Percentiles rank a stretch among this genome's conserved stretches.
phyloP scores from a whole-genome alignment of 2,888 invertebrate species.

The Parascotia fuliginaria region DNA sequence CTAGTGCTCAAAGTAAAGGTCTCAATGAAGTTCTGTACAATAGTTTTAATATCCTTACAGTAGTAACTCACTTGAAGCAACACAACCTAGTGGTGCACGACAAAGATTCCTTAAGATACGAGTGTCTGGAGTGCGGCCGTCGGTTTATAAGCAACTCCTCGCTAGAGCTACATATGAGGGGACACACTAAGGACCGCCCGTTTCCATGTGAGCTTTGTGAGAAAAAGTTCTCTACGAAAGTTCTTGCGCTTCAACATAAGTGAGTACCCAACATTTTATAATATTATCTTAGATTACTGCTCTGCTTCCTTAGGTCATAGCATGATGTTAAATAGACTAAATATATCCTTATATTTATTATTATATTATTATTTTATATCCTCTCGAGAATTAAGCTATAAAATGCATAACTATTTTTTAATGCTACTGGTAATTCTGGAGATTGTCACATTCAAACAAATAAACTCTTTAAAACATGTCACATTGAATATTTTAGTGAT shows the following conservation, averaged over 20 bases:
- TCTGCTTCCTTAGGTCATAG: too few species aligned
- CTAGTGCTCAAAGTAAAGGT: too few species aligned
- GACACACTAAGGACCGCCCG: constrained; percentile 68
- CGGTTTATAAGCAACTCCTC: constrained; percentile 58
- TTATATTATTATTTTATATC: too few species aligned
- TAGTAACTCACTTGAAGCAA: constrained; percentile 50
- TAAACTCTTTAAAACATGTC: too few species aligned
- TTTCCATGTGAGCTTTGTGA: constrained; percentile 65
- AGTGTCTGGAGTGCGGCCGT: constrained; percentile 63
- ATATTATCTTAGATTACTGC: too few species aligned
- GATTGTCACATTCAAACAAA: too few species aligned
- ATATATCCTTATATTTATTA: too few species aligned
- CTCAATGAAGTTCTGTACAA: not conserved
- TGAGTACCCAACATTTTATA: constrained; percentile 42
- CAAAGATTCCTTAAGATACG: constrained; percentile 45
- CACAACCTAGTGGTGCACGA: constrained; percentile 61
- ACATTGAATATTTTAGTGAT: too few species aligned
- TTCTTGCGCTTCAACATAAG: constrained; percentile 60
- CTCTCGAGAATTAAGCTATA: too few species aligned
- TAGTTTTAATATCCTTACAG: constrained; percentile 50
- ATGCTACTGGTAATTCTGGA: too few species aligned
- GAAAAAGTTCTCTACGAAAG: constrained; percentile 60
- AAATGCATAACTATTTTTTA: too few species aligned
- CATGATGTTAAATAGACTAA: too few species aligned
- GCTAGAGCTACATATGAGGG: constrained; percentile 58